Percentiles rank a stretch among this genome's conserved stretches.
phyloP scores from a whole-genome alignment of 2,113 vertebrate genomes.

The Protobothrops mucrosquamatus region DNA sequence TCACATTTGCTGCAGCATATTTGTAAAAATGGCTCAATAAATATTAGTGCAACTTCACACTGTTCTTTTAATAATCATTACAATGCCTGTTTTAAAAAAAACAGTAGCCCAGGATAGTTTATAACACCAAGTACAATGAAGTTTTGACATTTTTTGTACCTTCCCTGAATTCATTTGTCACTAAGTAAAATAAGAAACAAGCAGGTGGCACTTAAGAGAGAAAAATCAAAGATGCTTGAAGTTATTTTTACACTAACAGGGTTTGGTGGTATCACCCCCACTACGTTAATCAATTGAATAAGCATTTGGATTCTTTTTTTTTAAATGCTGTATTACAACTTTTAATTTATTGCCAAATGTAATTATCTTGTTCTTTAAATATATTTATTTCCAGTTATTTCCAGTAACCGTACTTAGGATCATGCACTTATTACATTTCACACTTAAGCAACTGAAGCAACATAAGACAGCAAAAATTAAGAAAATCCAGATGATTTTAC shows the following conservation, averaged over 20 bases:
- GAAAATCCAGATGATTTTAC: background rate
- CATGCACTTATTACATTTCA: background rate
- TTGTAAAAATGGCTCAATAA: background rate
- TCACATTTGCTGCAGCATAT: background rate
- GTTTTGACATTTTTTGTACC: background rate
- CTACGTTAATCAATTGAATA: background rate
- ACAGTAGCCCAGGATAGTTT: background rate
- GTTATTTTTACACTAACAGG: background rate
- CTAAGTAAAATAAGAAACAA: background rate
- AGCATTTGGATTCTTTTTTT: background rate
- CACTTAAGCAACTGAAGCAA: background rate
- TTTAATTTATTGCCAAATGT: background rate
- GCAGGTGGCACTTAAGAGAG: background rate
- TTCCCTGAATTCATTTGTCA: background rate
- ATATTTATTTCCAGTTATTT: background rate
- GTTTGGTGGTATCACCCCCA: background rate
- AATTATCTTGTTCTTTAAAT: slow-evolving; percentile 7
- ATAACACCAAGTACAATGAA: background rate
- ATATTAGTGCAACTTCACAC: background rate
- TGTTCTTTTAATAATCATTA: background rate
- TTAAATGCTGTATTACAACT: background rate
- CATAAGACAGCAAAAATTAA: background rate
- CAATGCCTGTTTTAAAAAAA: background rate
- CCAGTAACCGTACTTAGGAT: background rate
- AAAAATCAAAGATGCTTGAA: background rate